Conservation (phyloP, 2,888 invertebrate species). For the Agriopis marginaria region DNA sequence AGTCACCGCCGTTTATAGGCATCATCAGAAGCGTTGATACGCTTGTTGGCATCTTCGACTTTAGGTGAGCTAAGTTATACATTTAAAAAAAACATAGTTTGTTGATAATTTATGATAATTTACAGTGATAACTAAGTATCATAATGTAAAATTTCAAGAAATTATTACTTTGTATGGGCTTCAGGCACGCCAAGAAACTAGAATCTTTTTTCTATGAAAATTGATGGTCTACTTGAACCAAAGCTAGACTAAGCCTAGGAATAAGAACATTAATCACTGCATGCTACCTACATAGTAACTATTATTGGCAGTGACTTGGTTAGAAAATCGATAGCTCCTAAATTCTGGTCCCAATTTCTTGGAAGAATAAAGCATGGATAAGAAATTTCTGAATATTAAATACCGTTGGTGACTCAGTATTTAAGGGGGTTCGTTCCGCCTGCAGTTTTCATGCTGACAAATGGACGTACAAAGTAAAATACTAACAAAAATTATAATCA, state of each 20-base stretch:
- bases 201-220: background rate
- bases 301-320: conserved; percentile 24
- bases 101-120: no score
- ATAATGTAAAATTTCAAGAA: background rate
- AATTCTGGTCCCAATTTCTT: conserved; percentile 12
- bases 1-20: no score
- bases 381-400: background rate
- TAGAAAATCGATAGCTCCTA: conserved; percentile 27
- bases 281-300: background rate
- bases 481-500: no score
- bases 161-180: background rate
- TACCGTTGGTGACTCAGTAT: no score
- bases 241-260: background rate
- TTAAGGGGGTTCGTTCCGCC: no score
- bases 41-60: no score
- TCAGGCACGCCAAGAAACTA: background rate
- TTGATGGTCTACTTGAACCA: background rate
- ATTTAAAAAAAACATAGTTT: no score
- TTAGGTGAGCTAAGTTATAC: no score
- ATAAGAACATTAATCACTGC: conserved; percentile 16
- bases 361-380: background rate
- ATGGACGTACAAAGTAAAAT: no score
- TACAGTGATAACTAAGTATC: background rate
- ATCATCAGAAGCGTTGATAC: no score
- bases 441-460: no score